Evolutionary conservation across 2,113 vertebrate genomes (phyloP).

Genomic region (Mormyrus iriodes): DNA sequence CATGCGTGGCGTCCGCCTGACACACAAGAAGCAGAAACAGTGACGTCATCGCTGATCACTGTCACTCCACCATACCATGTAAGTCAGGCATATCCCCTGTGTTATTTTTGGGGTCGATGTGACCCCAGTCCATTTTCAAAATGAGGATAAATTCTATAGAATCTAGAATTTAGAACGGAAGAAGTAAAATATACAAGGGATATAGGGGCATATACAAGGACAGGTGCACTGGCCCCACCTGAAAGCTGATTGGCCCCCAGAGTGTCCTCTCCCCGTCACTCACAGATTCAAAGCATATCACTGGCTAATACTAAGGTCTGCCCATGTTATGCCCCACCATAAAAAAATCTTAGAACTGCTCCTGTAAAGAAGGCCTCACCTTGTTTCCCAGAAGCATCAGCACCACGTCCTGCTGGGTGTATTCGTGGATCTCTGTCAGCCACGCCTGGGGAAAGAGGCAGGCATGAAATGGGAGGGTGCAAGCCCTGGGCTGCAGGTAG

Average conservation of each 20-base stretch:
- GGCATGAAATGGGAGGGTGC: neutral
- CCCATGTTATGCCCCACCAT: too few species aligned
- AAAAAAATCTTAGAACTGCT: too few species aligned
- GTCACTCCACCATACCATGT: neutral
- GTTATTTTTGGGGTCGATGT: too few species aligned
- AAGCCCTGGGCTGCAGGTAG: neutral
- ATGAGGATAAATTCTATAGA: too few species aligned
- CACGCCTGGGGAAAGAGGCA: constrained; percentile 65
- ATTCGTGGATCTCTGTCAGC: constrained; percentile 88
- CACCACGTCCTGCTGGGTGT: constrained; percentile 77
- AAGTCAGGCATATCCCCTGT: too few species aligned
- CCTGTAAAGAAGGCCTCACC: constrained; percentile 54
- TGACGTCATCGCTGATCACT: neutral
- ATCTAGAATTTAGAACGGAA: too few species aligned
- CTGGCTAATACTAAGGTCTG: neutral
- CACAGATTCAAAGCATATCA: neutral
- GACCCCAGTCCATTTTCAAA: too few species aligned
- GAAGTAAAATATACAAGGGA: too few species aligned
- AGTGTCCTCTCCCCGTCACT: neutral
- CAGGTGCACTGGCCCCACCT: neutral
- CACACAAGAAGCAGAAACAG: neutral
- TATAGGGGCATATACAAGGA: neutral
- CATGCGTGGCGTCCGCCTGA: constrained; percentile 82
- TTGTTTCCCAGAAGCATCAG: constrained; percentile 93
- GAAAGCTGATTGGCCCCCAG: neutral